Conservation (phyloP, 1,140 invertebrate genomes). For the Heliconius melpomene region DNA sequence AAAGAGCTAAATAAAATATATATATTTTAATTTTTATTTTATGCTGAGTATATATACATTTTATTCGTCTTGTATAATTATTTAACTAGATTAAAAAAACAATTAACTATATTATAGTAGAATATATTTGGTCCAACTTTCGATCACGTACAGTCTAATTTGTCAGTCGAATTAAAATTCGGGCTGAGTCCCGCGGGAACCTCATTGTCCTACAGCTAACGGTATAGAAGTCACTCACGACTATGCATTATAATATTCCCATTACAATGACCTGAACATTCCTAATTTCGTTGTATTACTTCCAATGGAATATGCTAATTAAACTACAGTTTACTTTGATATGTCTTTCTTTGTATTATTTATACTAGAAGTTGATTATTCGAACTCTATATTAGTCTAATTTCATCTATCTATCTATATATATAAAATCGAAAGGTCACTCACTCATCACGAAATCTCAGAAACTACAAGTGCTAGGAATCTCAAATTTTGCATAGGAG, state of each 20-base stretch:
- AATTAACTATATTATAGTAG: neutral
- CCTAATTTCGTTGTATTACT: conserved; percentile 44
- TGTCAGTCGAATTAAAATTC: conserved; percentile 67
- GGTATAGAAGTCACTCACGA: conserved; percentile 42
- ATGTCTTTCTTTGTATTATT: neutral
- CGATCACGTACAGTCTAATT: conserved; percentile 51
- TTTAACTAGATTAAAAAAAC: neutral
- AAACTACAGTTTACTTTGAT: neutral
- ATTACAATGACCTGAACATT: conserved; percentile 49
- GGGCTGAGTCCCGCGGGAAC: conserved; percentile 57
- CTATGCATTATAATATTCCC: conserved; percentile 64
- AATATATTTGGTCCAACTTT: neutral
- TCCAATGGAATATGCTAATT: conserved; percentile 34
- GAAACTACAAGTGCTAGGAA: no score
- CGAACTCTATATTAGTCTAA: neutral
- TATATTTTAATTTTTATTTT: neutral
- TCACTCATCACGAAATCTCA: no score
- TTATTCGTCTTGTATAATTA: neutral
- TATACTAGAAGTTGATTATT: neutral
- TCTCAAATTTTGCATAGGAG: no score
- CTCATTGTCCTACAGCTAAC: conserved; percentile 53
- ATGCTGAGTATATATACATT: neutral
- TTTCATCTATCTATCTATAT: no score
- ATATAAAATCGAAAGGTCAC: no score
- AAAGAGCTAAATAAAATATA: neutral